phyloP scores from a whole-genome alignment of 2,113 vertebrate species.

The Bothrops jararaca region DNA sequence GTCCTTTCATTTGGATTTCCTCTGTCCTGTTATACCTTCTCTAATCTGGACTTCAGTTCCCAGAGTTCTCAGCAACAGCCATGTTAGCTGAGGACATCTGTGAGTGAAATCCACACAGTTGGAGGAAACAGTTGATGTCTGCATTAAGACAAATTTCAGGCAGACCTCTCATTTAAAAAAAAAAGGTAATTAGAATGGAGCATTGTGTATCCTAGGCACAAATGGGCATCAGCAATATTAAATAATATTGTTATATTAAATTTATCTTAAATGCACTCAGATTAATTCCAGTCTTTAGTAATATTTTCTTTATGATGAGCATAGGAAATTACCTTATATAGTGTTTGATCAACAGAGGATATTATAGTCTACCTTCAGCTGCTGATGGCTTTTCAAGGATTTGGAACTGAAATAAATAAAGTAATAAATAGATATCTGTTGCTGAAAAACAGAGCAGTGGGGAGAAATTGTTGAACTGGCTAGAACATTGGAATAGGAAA shows the following conservation, averaged over 20 bases:
- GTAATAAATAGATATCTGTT: not conserved
- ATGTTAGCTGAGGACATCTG: not conserved
- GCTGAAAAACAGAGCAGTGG: not conserved
- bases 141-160: not conserved
- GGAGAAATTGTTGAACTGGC: no score
- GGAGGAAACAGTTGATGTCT: not conserved
- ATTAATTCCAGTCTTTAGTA: not conserved
- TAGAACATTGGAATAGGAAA: not conserved
- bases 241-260: not conserved
- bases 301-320: not conserved
- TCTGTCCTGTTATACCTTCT: not conserved
- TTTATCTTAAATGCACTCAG: not conserved
- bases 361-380: no score
- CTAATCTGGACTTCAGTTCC: not conserved
- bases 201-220: not conserved
- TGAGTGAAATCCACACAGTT: not conserved
- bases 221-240: not conserved
- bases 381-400: not conserved
- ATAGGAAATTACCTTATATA: not conserved
- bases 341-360: not conserved
- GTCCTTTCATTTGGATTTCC: not conserved
- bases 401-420: not conserved
- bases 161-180: not conserved
- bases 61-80: not conserved
- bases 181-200: not conserved